A percentile compares a stretch with the other conserved stretches of the same genome.
Evolutionary conservation across 35 echinoderm and acorn worm genomes (phyloP).

Genomic region (Lytechinus pictus): DNA sequence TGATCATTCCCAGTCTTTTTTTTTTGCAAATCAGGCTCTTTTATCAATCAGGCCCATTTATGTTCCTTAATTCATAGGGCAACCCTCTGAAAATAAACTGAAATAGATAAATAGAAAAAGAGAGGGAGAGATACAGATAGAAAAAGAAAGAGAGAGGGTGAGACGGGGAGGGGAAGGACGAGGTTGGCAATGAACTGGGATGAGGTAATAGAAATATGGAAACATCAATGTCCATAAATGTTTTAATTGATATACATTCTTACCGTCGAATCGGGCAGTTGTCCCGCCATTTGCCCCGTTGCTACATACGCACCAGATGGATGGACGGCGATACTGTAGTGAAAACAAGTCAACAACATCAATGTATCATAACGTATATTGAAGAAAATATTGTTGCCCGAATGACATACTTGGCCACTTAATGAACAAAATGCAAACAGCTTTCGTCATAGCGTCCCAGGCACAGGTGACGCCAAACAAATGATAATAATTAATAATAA

Average conservation of each 20-base stretch:
- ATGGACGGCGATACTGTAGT: slow-evolving; percentile 81
- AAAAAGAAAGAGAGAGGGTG: not conserved
- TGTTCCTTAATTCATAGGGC: too few relatives aligned
- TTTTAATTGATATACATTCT: not conserved
- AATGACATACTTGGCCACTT: too few relatives aligned
- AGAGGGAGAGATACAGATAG: not conserved
- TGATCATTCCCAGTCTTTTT: too few relatives aligned
- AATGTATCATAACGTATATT: too few relatives aligned
- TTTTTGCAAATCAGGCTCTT: too few relatives aligned
- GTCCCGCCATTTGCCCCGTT: slow-evolving; percentile 82
- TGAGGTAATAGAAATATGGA: not conserved
- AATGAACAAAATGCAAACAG: too few relatives aligned
- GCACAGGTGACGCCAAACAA: too few relatives aligned
- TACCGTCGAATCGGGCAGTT: slow-evolving; percentile 85
- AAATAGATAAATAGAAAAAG: not conserved
- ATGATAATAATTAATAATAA: too few relatives aligned
- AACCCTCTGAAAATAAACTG: too few relatives aligned
- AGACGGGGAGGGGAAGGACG: not conserved
- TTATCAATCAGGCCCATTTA: too few relatives aligned
- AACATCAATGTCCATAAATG: not conserved
- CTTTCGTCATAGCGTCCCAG: too few relatives aligned
- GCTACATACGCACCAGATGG: slow-evolving; percentile 81
- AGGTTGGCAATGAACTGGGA: not conserved
- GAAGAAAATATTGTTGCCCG: too few relatives aligned
- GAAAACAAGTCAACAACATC: not conserved